Percentiles rank a stretch among this genome's conserved stretches.
phyloP scores from a whole-genome alignment of 2,113 vertebrate species.

The Phycodurus eques region DNA sequence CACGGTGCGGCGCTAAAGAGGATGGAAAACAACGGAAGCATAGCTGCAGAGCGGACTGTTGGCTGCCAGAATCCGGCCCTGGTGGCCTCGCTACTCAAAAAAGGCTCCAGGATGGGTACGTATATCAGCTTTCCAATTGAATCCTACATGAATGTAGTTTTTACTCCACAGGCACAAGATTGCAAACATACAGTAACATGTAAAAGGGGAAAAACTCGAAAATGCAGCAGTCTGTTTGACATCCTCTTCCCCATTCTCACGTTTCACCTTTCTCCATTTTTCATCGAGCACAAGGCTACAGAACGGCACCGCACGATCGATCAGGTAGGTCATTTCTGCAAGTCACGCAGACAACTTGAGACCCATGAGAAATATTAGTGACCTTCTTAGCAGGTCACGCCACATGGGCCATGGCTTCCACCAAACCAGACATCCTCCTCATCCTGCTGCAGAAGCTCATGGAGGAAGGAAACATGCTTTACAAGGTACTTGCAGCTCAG shows the following conservation, averaged over 20 bases:
- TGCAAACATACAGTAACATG: background rate
- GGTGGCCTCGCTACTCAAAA: conserved; percentile 87
- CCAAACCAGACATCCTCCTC: conserved; percentile 96
- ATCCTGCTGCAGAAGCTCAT: conserved; percentile 97
- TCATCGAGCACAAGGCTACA: conserved; percentile 69
- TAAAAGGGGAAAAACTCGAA: background rate
- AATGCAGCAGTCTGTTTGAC: conserved; percentile 28
- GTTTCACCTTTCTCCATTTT: conserved; percentile 20
- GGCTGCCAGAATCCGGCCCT: conserved; percentile 90
- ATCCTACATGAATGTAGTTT: background rate
- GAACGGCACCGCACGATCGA: conserved; percentile 75
- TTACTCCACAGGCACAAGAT: background rate
- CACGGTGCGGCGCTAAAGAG: conserved; percentile 89
- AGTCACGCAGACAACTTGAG: conserved; percentile 19
- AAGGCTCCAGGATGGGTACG: conserved; percentile 90
- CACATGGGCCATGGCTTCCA: conserved; percentile 99
- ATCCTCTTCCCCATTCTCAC: conserved; percentile 26
- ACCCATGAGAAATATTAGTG: conserved; percentile 38
- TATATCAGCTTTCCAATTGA: background rate
- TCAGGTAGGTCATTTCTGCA: conserved; percentile 73
- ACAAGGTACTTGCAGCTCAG: conserved; percentile 78
- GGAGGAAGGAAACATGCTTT: conserved; percentile 95
- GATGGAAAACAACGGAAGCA: conserved; percentile 83
- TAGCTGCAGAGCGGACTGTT: conserved; percentile 82
- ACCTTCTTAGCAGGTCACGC: conserved; percentile 84